Evolutionary conservation across 2,888 invertebrate genomes (phyloP).

Genomic region (Stenodera caucasica): DNA sequence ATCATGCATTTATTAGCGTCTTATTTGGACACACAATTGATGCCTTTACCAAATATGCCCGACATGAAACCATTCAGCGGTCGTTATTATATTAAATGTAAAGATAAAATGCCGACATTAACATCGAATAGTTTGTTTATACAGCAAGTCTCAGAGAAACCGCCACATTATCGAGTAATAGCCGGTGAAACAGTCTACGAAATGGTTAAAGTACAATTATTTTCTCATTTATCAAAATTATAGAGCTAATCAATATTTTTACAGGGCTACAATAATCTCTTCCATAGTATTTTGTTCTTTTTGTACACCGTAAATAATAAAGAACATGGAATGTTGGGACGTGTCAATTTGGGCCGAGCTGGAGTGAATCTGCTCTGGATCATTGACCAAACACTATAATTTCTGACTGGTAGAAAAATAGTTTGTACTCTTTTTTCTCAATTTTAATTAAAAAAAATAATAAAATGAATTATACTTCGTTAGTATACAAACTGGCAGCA

Average conservation of each 20-base stretch:
- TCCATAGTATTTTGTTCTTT: constrained; percentile 83
- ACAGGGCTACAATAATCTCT: constrained; percentile 84
- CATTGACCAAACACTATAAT: constrained; percentile 52
- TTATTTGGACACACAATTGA: constrained; percentile 82
- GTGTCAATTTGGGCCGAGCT: constrained; percentile 74
- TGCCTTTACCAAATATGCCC: constrained; percentile 66
- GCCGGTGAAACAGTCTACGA: constrained; percentile 68
- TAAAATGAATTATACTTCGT: constrained; percentile 42
- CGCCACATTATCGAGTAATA: constrained; percentile 72
- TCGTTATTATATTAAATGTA: constrained; percentile 55
- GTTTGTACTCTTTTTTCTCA: neutral
- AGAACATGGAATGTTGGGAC: constrained; percentile 74
- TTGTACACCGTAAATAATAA: constrained; percentile 73
- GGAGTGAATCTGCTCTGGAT: constrained; percentile 86
- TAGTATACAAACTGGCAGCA: constrained; percentile 92
- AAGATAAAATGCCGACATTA: constrained; percentile 54
- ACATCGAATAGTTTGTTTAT: constrained; percentile 62
- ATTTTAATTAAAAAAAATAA: neutral
- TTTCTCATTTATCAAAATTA: neutral
- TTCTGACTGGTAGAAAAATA: constrained; percentile 16
- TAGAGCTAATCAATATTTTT: constrained; percentile 41
- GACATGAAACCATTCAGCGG: constrained; percentile 68
- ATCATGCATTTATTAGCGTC: constrained; percentile 83
- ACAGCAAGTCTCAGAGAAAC: constrained; percentile 64
- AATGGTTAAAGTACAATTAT: constrained; percentile 63